Evolutionary conservation across 2,113 vertebrate genomes (phyloP).

Genomic region (Thryonomys swinderianus): DNA sequence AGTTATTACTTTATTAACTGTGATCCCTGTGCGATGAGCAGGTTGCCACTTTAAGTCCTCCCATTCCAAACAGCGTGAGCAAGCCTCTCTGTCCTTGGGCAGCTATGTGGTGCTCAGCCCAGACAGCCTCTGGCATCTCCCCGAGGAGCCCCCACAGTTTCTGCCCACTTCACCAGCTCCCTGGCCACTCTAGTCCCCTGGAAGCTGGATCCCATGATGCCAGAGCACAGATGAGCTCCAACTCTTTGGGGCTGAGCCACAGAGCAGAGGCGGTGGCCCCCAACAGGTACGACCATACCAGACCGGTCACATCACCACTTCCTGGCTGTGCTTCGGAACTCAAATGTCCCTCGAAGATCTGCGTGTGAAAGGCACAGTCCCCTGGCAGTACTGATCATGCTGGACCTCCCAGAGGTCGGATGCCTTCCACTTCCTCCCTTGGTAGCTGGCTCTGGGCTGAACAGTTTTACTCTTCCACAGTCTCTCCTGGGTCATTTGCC

Average conservation of each 20-base stretch:
- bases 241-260: background rate
- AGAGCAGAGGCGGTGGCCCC: background rate
- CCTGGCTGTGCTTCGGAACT: too few species aligned
- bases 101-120: background rate
- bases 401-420: too few species aligned
- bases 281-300: too few species aligned
- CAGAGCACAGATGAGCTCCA: background rate
- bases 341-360: too few species aligned
- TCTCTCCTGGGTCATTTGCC: fast-evolving
- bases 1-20: background rate
- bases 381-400: fast-evolving
- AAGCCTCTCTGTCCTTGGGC: background rate
- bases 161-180: background rate
- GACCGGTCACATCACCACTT: too few species aligned
- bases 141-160: background rate
- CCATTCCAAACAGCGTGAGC: background rate
- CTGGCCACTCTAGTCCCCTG: background rate
- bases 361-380: background rate
- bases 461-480: background rate
- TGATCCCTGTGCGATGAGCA: fast-evolving
- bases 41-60: background rate
- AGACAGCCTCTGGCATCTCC: background rate
- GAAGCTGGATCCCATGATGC: background rate
- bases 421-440: background rate
- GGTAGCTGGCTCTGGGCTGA: background rate